A percentile compares a stretch with the other conserved stretches of the same genome.
Conservation (phyloP, 2,888 invertebrate genomes). For the Mythimna impura region DNA sequence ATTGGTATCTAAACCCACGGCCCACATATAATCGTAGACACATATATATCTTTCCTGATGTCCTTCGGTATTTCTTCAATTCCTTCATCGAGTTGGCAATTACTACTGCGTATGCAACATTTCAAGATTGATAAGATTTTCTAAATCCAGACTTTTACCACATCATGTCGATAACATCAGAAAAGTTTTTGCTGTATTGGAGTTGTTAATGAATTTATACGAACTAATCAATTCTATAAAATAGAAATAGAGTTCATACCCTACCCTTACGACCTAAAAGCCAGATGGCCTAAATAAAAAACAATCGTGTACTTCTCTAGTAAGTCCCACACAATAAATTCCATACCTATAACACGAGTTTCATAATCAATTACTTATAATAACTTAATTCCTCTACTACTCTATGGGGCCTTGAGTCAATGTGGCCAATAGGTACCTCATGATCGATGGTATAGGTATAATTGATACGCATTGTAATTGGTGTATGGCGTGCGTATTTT, state of each 20-base stretch:
- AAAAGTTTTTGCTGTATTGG: neutral
- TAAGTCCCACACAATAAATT: neutral
- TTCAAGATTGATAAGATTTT: too few relatives aligned
- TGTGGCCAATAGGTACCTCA: conserved; percentile 6
- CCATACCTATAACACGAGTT: neutral
- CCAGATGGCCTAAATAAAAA: neutral
- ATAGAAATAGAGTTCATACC: neutral
- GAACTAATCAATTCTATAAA: neutral
- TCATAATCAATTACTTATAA: conserved; percentile 20
- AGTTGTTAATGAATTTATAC: too few relatives aligned
- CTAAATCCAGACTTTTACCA: too few relatives aligned
- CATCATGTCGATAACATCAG: neutral
- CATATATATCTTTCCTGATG: too few relatives aligned
- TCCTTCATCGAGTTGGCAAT: too few relatives aligned
- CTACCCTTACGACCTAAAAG: too few relatives aligned
- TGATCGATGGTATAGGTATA: conserved; percentile 29
- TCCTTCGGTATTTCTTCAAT: too few relatives aligned
- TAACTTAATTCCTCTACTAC: conserved; percentile 27
- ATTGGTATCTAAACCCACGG: too few relatives aligned
- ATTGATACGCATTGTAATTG: conserved; percentile 28
- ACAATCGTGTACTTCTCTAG: neutral
- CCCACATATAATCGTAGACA: too few relatives aligned
- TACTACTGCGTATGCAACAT: too few relatives aligned
- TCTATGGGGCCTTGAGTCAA: conserved; percentile 37
- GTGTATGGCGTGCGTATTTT: conserved; percentile 12